phyloP scores from a whole-genome alignment of 2,113 vertebrate genomes.

The Hipposideros armiger region DNA sequence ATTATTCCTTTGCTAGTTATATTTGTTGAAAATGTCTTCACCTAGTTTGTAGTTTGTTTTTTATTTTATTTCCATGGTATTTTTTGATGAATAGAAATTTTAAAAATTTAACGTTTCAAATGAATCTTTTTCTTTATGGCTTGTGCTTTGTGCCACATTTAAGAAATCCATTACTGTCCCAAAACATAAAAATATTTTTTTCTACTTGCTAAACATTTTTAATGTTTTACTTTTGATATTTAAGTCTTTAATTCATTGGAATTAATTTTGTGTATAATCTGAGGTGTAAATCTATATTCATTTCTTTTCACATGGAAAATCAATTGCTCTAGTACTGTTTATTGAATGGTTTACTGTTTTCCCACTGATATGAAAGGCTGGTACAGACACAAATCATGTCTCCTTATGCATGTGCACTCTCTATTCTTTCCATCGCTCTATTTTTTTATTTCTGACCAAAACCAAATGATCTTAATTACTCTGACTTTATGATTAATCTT shows the following conservation, averaged over 20 bases:
- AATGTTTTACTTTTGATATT: constrained; percentile 24
- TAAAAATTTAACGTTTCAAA: constrained; percentile 5
- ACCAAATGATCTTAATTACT: neutral
- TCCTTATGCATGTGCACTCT: neutral
- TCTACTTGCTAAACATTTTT: neutral
- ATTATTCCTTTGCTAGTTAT: neutral
- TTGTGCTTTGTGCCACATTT: constrained; percentile 34
- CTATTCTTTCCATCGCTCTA: neutral
- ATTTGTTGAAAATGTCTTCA: constrained; percentile 28
- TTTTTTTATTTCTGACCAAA: constrained; percentile 12
- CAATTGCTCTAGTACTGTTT: neutral
- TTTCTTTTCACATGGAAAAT: neutral
- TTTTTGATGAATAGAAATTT: neutral
- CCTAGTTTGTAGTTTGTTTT: neutral
- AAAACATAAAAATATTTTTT: constrained; percentile 7
- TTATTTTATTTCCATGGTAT: neutral
- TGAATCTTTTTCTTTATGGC: constrained; percentile 2
- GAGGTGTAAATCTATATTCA: neutral
- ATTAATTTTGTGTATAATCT: neutral
- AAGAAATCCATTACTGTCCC: neutral
- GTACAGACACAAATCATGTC: neutral
- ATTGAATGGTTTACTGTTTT: neutral
- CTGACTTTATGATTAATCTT: neutral
- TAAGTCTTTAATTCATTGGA: neutral
- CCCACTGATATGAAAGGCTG: neutral